Evolutionary conservation across 2,797 vertebrate genomes (phyloP).

Genomic region (Danio choprae): DNA sequence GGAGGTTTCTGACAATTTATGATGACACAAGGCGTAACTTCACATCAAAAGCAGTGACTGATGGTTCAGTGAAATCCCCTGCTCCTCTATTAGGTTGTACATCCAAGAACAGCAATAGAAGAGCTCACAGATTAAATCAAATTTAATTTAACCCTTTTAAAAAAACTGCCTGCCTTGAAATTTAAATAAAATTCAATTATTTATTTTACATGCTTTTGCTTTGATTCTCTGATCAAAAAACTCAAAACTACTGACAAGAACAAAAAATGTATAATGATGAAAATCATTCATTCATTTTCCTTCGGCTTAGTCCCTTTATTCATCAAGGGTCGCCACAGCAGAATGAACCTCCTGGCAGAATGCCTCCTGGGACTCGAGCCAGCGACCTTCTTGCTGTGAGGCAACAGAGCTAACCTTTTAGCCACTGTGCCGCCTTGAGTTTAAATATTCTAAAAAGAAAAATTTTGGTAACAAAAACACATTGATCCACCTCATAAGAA

Average conservation of each 20-base stretch:
- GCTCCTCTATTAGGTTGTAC: not conserved
- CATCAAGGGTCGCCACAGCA: too few relatives aligned
- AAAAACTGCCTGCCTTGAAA: not conserved
- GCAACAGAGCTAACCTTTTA: too few relatives aligned
- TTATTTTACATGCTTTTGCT: not conserved
- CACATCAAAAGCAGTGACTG: slow-evolving; percentile 3
- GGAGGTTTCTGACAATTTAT: not conserved
- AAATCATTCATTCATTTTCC: too few relatives aligned
- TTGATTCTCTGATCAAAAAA: not conserved
- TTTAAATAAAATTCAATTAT: not conserved
- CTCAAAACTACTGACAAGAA: not conserved
- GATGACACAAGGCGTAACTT: not conserved
- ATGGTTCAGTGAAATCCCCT: slow-evolving; percentile 4
- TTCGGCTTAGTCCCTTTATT: too few relatives aligned
- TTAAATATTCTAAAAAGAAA: too few relatives aligned
- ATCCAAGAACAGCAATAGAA: not conserved
- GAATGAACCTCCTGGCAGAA: too few relatives aligned
- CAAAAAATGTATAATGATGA: not conserved
- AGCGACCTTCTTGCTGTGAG: too few relatives aligned
- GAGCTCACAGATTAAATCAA: not conserved
- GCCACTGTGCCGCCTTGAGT: too few relatives aligned
- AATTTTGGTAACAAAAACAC: too few relatives aligned
- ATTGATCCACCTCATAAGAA: too few relatives aligned
- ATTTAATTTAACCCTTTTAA: too few relatives aligned
- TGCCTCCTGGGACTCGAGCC: too few relatives aligned